Percentiles rank a stretch among this genome's conserved stretches.
Conservation (phyloP, 1,140 invertebrate genomes). For the Conus ventricosus region DNA sequence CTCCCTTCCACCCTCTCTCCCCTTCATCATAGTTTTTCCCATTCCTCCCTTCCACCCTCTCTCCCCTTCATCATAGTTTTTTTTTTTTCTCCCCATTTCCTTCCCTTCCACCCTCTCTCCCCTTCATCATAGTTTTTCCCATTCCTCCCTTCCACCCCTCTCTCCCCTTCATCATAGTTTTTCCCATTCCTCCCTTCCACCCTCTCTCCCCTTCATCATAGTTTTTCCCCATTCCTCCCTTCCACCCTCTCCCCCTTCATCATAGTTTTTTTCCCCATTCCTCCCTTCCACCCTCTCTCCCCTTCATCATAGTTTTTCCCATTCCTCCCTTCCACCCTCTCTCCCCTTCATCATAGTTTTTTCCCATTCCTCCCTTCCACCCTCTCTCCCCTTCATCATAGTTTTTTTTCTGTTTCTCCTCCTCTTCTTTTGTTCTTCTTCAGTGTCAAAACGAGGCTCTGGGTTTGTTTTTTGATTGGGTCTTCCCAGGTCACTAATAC, state of each 20-base stretch:
- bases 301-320: background rate
- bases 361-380: background rate
- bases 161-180: background rate
- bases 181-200: background rate
- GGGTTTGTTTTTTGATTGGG: too few relatives aligned
- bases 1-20: background rate
- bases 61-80: background rate
- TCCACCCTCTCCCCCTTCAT: background rate
- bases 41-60: background rate
- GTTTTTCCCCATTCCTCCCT: background rate
- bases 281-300: background rate
- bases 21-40: background rate
- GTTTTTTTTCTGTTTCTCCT: background rate
- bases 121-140: background rate
- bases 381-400: background rate
- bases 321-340: background rate
- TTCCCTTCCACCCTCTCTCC: background rate
- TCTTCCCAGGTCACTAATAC: too few relatives aligned
- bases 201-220: background rate
- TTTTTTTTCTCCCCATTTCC: background rate
- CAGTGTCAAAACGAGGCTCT: too few relatives aligned
- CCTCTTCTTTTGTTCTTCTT: too few relatives aligned
- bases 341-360: background rate
- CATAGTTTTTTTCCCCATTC: background rate
- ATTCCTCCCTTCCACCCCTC: background rate